Conservation (phyloP, 2,797 vertebrate species). For the Lepus townsendii region DNA sequence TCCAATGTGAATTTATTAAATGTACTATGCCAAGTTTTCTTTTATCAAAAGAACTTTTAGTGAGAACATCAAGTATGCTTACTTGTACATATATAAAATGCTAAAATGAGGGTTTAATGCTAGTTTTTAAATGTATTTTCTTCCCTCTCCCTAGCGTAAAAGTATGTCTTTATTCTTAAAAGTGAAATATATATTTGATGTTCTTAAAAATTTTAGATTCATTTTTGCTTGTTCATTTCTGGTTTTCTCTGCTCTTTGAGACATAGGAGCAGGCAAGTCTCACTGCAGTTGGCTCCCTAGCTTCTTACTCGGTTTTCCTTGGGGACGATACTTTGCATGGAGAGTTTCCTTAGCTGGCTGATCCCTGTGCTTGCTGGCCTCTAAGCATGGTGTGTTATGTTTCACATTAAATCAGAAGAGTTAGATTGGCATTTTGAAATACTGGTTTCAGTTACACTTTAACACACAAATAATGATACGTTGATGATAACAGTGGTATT, state of each 20-base stretch:
- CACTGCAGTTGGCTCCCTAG: background rate
- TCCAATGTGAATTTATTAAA: slow-evolving; percentile 58
- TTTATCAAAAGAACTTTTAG: slow-evolving; percentile 66
- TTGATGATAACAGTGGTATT: slow-evolving; percentile 53
- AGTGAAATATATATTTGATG: slow-evolving; percentile 40
- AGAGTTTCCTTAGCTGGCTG: background rate
- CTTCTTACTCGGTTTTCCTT: slow-evolving; percentile 49
- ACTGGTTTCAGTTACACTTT: slow-evolving; percentile 18
- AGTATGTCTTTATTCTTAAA: slow-evolving; percentile 63
- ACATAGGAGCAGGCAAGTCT: background rate
- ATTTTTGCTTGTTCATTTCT: background rate
- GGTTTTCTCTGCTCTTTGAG: slow-evolving; percentile 35
- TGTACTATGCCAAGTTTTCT: slow-evolving; percentile 41
- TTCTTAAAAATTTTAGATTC: background rate
- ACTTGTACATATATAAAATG: slow-evolving; percentile 43
- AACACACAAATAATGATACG: slow-evolving; percentile 1
- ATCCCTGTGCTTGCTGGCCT: background rate
- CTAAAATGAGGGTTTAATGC: slow-evolving; percentile 65
- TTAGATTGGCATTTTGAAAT: background rate
- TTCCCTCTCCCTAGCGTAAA: slow-evolving; percentile 30
- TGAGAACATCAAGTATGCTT: slow-evolving; percentile 57
- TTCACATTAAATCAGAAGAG: background rate
- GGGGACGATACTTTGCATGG: background rate
- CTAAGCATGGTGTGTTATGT: background rate
- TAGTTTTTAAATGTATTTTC: slow-evolving; percentile 51